Evolutionary conservation across 2,113 vertebrate genomes (phyloP).

Genomic region (Thalassoma bifasciatum): DNA sequence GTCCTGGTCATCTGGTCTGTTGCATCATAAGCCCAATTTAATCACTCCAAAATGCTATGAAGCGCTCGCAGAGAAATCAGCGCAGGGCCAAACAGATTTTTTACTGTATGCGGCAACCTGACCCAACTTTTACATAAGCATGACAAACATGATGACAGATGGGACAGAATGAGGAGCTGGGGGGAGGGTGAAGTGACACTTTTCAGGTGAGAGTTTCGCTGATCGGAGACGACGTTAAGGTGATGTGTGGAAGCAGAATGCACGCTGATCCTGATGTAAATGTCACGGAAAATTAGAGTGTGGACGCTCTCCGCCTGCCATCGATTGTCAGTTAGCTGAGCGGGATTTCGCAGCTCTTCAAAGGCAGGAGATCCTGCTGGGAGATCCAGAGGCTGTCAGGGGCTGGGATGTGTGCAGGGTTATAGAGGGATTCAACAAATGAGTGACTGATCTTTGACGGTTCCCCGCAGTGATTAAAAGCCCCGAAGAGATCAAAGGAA

Average conservation of each 20-base stretch:
- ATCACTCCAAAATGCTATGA: constrained; percentile 66
- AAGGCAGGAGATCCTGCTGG: constrained; percentile 28
- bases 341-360: constrained; percentile 40
- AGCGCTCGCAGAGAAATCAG: constrained; percentile 40
- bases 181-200: constrained; percentile 13
- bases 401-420: background rate
- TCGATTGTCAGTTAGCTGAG: constrained; percentile 26
- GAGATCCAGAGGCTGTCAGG: constrained; percentile 16
- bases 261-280: constrained; percentile 34
- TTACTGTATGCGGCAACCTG: constrained; percentile 26
- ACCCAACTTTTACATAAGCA: constrained; percentile 41
- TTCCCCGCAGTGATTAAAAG: background rate
- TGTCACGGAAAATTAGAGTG: constrained; percentile 40
- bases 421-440: constrained; percentile 1
- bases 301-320: constrained; percentile 6
- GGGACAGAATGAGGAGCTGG: constrained; percentile 2
- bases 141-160: constrained; percentile 29
- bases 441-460: constrained; percentile 7
- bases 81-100: constrained; percentile 16
- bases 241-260: background rate
- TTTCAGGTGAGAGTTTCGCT: constrained; percentile 26
- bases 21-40: constrained; percentile 78
- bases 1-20: constrained; percentile 74
- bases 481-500: background rate
- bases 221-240: constrained; percentile 12